Percentiles rank a stretch among this genome's conserved stretches.
Evolutionary conservation across 1,140 invertebrate genomes (phyloP).

Genomic region (Homalodisca vitripennis): DNA sequence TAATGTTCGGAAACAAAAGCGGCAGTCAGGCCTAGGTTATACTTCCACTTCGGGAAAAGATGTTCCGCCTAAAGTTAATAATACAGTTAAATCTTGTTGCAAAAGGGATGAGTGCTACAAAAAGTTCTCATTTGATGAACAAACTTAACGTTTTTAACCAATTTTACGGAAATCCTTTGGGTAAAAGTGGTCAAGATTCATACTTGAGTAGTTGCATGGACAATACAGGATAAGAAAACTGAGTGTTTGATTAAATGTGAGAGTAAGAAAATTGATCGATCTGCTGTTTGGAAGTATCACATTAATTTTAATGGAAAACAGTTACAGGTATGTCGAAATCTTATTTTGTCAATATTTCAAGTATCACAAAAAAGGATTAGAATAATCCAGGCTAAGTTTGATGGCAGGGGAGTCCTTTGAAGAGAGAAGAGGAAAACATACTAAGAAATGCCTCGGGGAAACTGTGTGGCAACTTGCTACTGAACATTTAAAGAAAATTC

Average conservation of each 20-base stretch:
- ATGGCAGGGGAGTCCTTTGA: constrained; percentile 6
- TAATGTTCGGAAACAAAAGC: too few species aligned
- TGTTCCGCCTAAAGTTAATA: too few species aligned
- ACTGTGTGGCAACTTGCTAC: constrained; percentile 25
- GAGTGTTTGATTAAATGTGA: background rate
- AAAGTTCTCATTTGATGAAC: too few species aligned
- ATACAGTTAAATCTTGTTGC: too few species aligned
- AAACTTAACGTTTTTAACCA: too few species aligned
- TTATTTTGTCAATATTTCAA: constrained; percentile 1
- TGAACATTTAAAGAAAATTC: constrained; percentile 29
- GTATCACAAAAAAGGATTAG: constrained; percentile 3
- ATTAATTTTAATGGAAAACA: background rate
- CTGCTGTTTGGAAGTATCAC: background rate
- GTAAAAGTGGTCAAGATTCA: too few species aligned
- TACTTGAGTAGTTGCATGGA: background rate
- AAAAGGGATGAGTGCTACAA: too few species aligned
- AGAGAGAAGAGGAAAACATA: constrained; percentile 18
- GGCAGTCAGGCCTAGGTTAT: too few species aligned
- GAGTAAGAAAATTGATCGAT: constrained; percentile 1
- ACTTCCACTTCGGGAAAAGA: too few species aligned
- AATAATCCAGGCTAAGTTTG: background rate
- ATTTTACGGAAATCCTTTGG: too few species aligned
- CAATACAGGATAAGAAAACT: background rate
- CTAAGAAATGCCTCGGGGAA: background rate
- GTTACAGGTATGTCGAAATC: constrained; percentile 2